Evolutionary conservation across 1,140 invertebrate species (phyloP).

Genomic region (Drosophila gunungcola): DNA sequence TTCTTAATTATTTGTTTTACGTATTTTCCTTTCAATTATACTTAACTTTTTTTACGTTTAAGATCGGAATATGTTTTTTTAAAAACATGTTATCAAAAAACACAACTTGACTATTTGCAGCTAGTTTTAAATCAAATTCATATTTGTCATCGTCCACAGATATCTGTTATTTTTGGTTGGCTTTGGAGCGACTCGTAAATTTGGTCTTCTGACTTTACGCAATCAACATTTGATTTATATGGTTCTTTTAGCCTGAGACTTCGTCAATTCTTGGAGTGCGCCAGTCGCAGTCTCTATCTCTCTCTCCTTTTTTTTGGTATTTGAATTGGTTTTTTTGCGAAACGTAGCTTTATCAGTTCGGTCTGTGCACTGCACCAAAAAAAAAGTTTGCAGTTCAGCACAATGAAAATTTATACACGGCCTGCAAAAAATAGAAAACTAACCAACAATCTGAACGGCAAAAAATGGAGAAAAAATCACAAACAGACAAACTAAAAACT

Average conservation of each 20-base stretch:
- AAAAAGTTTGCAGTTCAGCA: constrained; percentile 53
- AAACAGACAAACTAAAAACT: constrained; percentile 30
- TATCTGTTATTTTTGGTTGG: constrained; percentile 20
- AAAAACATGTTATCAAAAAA: not conserved
- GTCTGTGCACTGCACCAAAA: constrained; percentile 53
- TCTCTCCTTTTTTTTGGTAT: constrained; percentile 4
- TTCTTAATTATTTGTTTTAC: not conserved
- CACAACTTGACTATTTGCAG: not conserved
- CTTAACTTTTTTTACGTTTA: not conserved
- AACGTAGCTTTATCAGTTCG: constrained; percentile 66
- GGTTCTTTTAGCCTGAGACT: constrained; percentile 29
- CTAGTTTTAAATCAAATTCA: constrained; percentile 9
- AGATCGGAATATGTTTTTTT: not conserved
- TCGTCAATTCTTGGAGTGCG: constrained; percentile 28
- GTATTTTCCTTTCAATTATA: not conserved
- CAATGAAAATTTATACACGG: constrained; percentile 41
- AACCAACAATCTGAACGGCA: constrained; percentile 7
- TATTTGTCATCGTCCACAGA: constrained; percentile 6
- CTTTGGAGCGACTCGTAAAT: constrained; percentile 56
- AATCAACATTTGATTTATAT: constrained; percentile 68
- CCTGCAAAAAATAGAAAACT: constrained; percentile 11
- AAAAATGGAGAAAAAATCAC: constrained; percentile 19
- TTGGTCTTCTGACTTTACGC: constrained; percentile 48
- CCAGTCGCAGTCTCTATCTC: constrained; percentile 22
- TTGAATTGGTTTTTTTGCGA: constrained; percentile 45